Evolutionary conservation across 1,140 invertebrate genomes (phyloP).

Genomic region (Artemia franciscana): DNA sequence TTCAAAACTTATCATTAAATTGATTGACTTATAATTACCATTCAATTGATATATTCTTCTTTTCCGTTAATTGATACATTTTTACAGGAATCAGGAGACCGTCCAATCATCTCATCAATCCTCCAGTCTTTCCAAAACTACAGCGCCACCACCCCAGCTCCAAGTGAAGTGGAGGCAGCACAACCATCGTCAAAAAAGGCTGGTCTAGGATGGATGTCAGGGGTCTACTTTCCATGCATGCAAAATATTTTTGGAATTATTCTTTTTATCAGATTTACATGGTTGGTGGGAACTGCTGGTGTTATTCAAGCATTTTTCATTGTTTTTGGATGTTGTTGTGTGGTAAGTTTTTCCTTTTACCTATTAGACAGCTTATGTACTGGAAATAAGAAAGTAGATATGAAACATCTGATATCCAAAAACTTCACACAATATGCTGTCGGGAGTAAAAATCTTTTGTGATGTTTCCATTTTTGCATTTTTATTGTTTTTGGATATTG

Average conservation of each 20-base stretch:
- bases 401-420: no score
- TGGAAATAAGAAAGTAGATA: no score
- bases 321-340: conserved; percentile 84
- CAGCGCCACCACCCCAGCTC: conserved; percentile 67
- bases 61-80: no score
- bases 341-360: no score
- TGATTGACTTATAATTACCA: no score
- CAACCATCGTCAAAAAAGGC: conserved; percentile 10
- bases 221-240: conserved; percentile 92
- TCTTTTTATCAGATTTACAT: conserved; percentile 93
- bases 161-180: conserved; percentile 49
- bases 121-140: conserved; percentile 76
- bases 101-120: conserved; percentile 58
- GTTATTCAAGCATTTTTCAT: conserved; percentile 79
- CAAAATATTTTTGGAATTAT: conserved; percentile 99
- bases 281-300: conserved; percentile 96
- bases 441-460: no score
- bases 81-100: conserved; percentile 68
- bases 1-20: no score
- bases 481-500: no score
- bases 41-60: no score
- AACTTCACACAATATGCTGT: no score
- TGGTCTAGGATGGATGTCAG: conserved; percentile 80
- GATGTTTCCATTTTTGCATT: no score
- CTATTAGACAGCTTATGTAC: no score